These are phyloP conservation scores for Orestias chungarensis DNA, from an alignment of 2,797 vertebrate genomes.

Conservation along the genomic window DNA sequence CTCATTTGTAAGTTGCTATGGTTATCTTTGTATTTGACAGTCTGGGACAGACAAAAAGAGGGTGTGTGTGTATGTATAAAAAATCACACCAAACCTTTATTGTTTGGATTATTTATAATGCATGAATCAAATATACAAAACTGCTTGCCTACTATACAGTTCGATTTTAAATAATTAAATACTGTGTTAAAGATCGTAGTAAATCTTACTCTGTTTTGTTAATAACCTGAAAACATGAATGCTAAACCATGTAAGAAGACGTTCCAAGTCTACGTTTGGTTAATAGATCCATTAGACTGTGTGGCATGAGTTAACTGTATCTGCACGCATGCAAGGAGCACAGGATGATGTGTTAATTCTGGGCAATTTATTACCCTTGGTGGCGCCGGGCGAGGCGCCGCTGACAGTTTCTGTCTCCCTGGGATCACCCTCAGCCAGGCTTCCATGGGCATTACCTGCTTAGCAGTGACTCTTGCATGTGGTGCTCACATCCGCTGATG, in stretches of 20 bases:
- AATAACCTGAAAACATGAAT: constrained; percentile 29
- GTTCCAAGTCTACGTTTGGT: constrained; percentile 73
- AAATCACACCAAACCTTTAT: not conserved
- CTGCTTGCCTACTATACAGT: not conserved
- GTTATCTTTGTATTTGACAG: not conserved
- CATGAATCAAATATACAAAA: not conserved
- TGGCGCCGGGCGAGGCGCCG: constrained; percentile 64
- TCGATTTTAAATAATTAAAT: not conserved
- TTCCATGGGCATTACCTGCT: constrained; percentile 58
- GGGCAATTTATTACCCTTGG: constrained; percentile 79
- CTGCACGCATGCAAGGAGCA: constrained; percentile 43
- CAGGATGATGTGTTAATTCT: constrained; percentile 79
- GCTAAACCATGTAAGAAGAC: constrained; percentile 59
- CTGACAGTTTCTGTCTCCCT: constrained; percentile 72
- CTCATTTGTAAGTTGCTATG: not conserved
- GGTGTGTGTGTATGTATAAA: not conserved
- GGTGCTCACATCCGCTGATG: constrained; percentile 69
- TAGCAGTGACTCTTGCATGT: constrained; percentile 57
- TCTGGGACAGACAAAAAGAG: not conserved
- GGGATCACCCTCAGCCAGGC: constrained; percentile 64
- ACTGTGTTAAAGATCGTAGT: constrained; percentile 14
- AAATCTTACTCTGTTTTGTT: constrained; percentile 9
- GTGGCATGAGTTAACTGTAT: constrained; percentile 63
- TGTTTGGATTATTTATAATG: not conserved
- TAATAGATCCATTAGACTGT: constrained; percentile 82